phyloP scores from a whole-genome alignment of 2,888 invertebrate genomes.

The Perizoma affinitatum region DNA sequence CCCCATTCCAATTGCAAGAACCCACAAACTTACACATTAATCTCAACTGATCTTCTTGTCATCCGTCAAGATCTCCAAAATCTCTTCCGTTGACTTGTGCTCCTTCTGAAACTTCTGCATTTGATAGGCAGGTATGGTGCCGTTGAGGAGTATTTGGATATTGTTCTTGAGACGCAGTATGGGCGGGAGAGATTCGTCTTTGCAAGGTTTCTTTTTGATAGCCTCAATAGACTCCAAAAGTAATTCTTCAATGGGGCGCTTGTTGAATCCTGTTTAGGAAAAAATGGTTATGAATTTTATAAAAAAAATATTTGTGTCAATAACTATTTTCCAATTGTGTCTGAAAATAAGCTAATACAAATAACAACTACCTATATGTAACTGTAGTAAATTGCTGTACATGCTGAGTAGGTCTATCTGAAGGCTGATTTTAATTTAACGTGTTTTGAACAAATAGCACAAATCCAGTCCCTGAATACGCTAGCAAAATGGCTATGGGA shows the following conservation, averaged over 20 bases:
- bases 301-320: no score
- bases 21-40: slow-evolving; percentile 10
- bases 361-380: no score
- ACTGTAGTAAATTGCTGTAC: no score
- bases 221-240: slow-evolving; percentile 90
- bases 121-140: slow-evolving; percentile 91
- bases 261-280: slow-evolving; percentile 81
- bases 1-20: background rate
- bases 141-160: slow-evolving; percentile 90
- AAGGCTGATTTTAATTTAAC: no score
- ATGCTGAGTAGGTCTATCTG: no score
- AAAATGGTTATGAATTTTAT: slow-evolving; percentile 26
- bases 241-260: slow-evolving; percentile 91
- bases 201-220: slow-evolving; percentile 88
- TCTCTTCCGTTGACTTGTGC: slow-evolving; percentile 90
- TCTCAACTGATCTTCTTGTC: slow-evolving; percentile 57
- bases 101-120: slow-evolving; percentile 90
- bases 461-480: no score
- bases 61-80: slow-evolving; percentile 89
- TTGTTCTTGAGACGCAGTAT: slow-evolving; percentile 88
- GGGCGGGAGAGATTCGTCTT: slow-evolving; percentile 81
- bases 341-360: no score
- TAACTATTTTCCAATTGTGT: no score
- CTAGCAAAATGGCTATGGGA: no score
- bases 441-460: no score